phyloP scores from a whole-genome alignment of 2,113 vertebrate genomes.

The Syngnathus floridae region DNA sequence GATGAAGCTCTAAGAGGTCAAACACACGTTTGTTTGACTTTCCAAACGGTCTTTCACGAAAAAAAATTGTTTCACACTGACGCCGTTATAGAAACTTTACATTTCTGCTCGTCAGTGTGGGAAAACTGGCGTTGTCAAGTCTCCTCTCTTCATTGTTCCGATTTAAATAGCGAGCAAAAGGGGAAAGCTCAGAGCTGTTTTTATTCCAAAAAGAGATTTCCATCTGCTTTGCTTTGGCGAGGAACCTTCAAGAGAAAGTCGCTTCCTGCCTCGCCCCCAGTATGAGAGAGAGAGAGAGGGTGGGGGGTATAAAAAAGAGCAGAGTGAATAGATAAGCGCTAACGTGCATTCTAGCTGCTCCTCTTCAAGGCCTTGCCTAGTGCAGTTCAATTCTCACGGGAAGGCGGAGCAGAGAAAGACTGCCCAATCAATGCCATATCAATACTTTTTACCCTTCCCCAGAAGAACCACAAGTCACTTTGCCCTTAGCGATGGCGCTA shows the following conservation, averaged over 20 bases:
- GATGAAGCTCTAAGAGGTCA: background rate
- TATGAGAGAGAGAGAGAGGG: constrained; percentile 33
- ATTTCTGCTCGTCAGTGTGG: too few relatives aligned
- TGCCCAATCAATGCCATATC: constrained; percentile 38
- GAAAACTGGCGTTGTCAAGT: background rate
- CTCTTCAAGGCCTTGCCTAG: constrained; percentile 59
- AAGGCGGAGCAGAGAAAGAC: constrained; percentile 23
- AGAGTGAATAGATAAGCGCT: constrained; percentile 49
- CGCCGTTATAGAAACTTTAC: background rate
- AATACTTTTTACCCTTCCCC: constrained; percentile 45
- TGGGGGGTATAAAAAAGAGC: constrained; percentile 25
- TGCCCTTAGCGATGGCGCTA: constrained; percentile 50
- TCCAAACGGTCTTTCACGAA: background rate
- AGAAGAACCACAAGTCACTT: constrained; percentile 34
- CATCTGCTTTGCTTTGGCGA: constrained; percentile 43
- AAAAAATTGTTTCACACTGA: background rate
- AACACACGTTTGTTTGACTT: background rate
- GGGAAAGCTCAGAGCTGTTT: constrained; percentile 45
- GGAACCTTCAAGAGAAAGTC: constrained; percentile 54
- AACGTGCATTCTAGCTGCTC: constrained; percentile 39
- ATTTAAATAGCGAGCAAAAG: constrained; percentile 43
- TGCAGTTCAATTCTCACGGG: constrained; percentile 33
- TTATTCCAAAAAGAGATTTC: constrained; percentile 51
- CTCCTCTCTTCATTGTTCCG: constrained; percentile 10
- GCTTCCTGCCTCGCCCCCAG: constrained; percentile 41